Base-by-base conservation (phyloP, 1,140 invertebrate species). In the Whitmania pigra region DNA sequence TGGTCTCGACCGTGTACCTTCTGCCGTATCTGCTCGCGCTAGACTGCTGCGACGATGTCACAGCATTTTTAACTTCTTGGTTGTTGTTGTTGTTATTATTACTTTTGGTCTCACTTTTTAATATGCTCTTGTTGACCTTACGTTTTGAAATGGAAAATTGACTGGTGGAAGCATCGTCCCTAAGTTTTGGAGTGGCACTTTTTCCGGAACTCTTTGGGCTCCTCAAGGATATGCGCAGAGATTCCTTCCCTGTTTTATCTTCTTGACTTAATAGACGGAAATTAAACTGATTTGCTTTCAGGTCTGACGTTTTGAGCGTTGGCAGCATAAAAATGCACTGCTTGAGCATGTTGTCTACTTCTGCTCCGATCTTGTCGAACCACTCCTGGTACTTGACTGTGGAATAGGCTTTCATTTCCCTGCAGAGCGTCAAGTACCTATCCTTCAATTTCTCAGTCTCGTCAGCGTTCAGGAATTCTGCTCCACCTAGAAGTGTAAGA, bases 351-450 rank as follows among this genome's bases (percentile, higher is more conserved):
- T 63, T 22, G 22, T 63, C 57, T 20, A 63, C 29, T 63, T 63
- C 57, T 63, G 5, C 74, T 67, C 82, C 82, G 7, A 80, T 79
- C 72, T 76, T 69, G 31, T 79, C 77, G 36, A 75, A 76, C 82
- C 82, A 83, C 69, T 75, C 71, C 29, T 78, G 77, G 71, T 81
- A 81, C 63, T 77, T 80, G 0, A 77, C 76, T 57, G 89, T 86
- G 82, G 93, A 91, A 78, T 87, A 93, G 2, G 84, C 80, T 77
- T 88, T 89, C 84, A 94, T 87, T 40, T 87, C 82, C 75, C 87
- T 88, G 2, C 87, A 88, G 7, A 92, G 80, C n/a, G 82, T 84
- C 54, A 89, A 84, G 78, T 93, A 93, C 74, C 89, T 86, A 25
- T 86, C 82, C 76, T 92, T 90, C 0, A 89, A 83, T 73, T 78